Evolutionary conservation across 2,113 vertebrate species (phyloP).

Genomic region (Macquaria australasica): DNA sequence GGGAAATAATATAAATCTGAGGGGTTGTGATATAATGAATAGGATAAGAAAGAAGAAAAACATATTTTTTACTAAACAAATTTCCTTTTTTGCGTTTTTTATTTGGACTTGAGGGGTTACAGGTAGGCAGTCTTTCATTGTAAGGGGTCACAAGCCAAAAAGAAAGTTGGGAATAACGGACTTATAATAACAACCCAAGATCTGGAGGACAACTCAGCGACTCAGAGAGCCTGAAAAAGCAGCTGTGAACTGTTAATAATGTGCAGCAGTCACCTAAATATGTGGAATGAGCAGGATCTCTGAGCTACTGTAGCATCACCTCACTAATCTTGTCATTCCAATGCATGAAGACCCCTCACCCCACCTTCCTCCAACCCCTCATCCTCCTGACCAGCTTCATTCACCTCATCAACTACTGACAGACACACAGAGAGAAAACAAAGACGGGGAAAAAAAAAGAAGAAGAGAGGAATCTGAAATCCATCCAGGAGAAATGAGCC

Average conservation of each 20-base stretch:
- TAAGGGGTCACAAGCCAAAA: conserved; percentile 1
- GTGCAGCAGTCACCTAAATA: conserved; percentile 57
- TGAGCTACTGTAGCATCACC: conserved; percentile 56
- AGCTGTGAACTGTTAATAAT: conserved; percentile 64
- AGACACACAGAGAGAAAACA: conserved; percentile 37
- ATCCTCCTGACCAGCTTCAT: conserved; percentile 41
- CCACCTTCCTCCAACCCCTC: conserved; percentile 9
- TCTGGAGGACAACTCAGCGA: conserved; percentile 55
- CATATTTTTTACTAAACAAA: not conserved
- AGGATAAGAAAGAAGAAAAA: too few relatives aligned
- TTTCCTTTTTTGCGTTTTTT: not conserved
- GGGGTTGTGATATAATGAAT: not conserved
- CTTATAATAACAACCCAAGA: conserved; percentile 22
- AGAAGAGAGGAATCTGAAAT: conserved; percentile 67
- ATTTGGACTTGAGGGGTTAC: not conserved
- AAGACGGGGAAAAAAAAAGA: conserved; percentile 18
- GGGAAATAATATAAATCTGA: not conserved
- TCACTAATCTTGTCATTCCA: conserved; percentile 62
- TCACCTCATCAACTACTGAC: conserved; percentile 67
- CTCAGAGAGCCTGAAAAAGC: conserved; percentile 50
- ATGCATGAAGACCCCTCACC: conserved; percentile 34
- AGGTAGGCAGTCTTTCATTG: not conserved
- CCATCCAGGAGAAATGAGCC: conserved; percentile 79
- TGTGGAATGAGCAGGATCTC: conserved; percentile 45
- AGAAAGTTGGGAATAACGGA: conserved; percentile 14